Conservation (phyloP, 2,888 invertebrate species). For the Octodonta nipae region DNA sequence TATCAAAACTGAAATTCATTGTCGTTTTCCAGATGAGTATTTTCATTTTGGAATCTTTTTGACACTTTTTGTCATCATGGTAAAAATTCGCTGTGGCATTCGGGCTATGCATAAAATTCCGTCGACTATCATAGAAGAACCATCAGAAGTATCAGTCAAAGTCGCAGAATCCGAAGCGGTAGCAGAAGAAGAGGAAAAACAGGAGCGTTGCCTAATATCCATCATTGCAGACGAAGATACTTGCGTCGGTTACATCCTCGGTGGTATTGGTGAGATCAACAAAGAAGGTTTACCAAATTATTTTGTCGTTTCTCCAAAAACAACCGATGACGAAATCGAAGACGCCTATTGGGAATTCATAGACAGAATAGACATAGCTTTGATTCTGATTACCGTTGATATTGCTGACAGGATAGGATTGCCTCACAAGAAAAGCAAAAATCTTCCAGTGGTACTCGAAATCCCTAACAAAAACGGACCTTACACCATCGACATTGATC, state of each 20-base stretch:
- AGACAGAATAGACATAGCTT: slow-evolving; percentile 14
- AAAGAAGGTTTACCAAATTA: slow-evolving; percentile 14
- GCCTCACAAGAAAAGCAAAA: slow-evolving; percentile 10
- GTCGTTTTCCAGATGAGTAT: too few relatives aligned
- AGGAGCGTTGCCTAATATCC: slow-evolving; percentile 11
- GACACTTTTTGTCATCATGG: too few relatives aligned
- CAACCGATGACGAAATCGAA: slow-evolving; percentile 10
- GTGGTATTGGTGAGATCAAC: slow-evolving; percentile 18
- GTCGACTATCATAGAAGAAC: too few relatives aligned
- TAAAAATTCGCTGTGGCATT: too few relatives aligned
- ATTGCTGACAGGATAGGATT: slow-evolving; percentile 14
- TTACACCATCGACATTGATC: slow-evolving; percentile 11
- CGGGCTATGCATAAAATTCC: too few relatives aligned
- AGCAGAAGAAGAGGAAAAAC: too few relatives aligned
- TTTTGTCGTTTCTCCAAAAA: slow-evolving; percentile 12
- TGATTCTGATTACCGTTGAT: slow-evolving; percentile 17
- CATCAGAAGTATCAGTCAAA: too few relatives aligned
- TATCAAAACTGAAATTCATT: too few relatives aligned
- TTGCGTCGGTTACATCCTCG: slow-evolving; percentile 19
- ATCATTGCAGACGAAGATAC: slow-evolving; percentile 22
- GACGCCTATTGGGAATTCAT: slow-evolving; percentile 10
- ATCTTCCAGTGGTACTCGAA: slow-evolving; percentile 15
- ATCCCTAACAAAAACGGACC: slow-evolving; percentile 17
- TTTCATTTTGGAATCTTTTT: too few relatives aligned
- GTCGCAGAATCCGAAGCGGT: too few relatives aligned